Evolutionary conservation across 1,140 invertebrate species (phyloP).

Genomic region (Dolichoris vasculosae): DNA sequence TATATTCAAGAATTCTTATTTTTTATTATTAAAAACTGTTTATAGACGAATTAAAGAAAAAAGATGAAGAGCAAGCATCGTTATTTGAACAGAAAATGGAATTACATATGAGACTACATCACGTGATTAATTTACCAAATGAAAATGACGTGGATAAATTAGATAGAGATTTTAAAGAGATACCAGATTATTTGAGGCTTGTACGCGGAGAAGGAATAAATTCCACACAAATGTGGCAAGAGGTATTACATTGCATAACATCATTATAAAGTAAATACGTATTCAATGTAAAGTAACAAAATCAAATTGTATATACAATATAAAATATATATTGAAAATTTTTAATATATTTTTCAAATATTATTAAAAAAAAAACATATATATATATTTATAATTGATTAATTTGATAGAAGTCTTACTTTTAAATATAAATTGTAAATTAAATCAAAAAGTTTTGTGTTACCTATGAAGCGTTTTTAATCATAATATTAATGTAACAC

Average conservation of each 20-base stretch:
- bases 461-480: too few relatives aligned
- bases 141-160: slow-evolving; percentile 65
- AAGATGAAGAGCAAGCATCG: slow-evolving; percentile 89
- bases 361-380: too few relatives aligned
- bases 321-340: too few relatives aligned
- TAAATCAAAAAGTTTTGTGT: too few relatives aligned
- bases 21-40: too few relatives aligned
- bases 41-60: slow-evolving; percentile 85
- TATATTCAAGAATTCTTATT: too few relatives aligned
- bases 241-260: slow-evolving; percentile 57
- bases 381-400: too few relatives aligned
- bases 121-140: slow-evolving; percentile 76
- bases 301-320: neutral
- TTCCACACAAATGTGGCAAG: slow-evolving; percentile 67
- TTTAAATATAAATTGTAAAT: too few relatives aligned
- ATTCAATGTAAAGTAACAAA: too few relatives aligned
- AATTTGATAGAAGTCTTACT: too few relatives aligned
- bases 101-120: slow-evolving; percentile 85
- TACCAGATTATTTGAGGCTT: slow-evolving; percentile 69
- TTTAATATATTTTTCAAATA: too few relatives aligned
- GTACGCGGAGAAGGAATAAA: slow-evolving; percentile 67
- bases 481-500: too few relatives aligned
- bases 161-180: slow-evolving; percentile 64
- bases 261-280: neutral
- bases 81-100: slow-evolving; percentile 92